Percentiles rank a stretch among this genome's conserved stretches.
These are phyloP conservation scores for Lissocephala sabroskyi DNA, from an alignment of 2,888 invertebrate species.

Conservation along the genomic window DNA sequence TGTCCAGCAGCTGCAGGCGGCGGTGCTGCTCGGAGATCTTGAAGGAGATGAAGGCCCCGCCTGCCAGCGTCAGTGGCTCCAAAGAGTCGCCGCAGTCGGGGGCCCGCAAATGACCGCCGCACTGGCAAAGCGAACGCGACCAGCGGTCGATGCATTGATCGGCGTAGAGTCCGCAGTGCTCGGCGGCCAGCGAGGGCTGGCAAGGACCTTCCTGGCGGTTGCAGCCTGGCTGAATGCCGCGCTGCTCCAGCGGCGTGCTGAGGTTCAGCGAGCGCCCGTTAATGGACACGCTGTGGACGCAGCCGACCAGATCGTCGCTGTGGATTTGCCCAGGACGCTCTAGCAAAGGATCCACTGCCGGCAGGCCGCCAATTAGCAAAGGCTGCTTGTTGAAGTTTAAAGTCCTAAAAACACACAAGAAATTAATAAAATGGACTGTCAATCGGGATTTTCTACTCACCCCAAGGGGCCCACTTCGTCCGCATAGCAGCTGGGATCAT, in stretches of 20 bases:
- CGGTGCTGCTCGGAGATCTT: slow-evolving; percentile 86
- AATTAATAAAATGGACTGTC: neutral
- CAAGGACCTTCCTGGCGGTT: slow-evolving; percentile 81
- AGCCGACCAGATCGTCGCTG: slow-evolving; percentile 94
- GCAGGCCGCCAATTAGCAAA: slow-evolving; percentile 87
- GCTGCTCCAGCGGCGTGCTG: slow-evolving; percentile 82
- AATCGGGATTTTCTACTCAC: slow-evolving; percentile 75
- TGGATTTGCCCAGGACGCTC: slow-evolving; percentile 92
- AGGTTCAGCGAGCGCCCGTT: slow-evolving; percentile 89
- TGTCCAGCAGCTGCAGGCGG: slow-evolving; percentile 88
- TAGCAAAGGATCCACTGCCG: slow-evolving; percentile 87
- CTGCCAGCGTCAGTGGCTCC: slow-evolving; percentile 84
- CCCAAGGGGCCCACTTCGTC: slow-evolving; percentile 91
- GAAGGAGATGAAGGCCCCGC: slow-evolving; percentile 86
- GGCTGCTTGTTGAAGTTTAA: slow-evolving; percentile 93
- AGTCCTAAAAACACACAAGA: slow-evolving; percentile 77
- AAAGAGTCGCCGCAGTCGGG: slow-evolving; percentile 86
- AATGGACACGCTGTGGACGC: slow-evolving; percentile 90
- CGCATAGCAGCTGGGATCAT: slow-evolving; percentile 86
- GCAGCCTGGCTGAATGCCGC: slow-evolving; percentile 84
- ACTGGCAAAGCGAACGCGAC: slow-evolving; percentile 82
- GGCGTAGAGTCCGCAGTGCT: slow-evolving; percentile 77
- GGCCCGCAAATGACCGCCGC: slow-evolving; percentile 80
- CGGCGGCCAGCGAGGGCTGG: slow-evolving; percentile 70
- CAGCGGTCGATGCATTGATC: slow-evolving; percentile 86